These are phyloP conservation scores for Riparia riparia DNA, from an alignment of 2,113 vertebrate species.

Conservation along the genomic window DNA sequence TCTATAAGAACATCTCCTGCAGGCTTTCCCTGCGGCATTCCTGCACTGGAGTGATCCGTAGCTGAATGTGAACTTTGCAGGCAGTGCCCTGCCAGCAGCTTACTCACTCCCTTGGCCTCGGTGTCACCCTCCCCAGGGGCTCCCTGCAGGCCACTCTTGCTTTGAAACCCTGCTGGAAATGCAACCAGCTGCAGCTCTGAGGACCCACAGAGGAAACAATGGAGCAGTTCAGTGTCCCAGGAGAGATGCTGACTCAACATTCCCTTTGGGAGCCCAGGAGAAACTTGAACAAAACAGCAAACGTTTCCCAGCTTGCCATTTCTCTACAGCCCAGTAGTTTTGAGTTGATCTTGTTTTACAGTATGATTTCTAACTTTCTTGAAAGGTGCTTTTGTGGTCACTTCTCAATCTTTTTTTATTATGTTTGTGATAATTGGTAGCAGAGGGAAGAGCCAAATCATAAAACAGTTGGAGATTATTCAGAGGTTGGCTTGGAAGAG, in stretches of 20 bases:
- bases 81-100: neutral
- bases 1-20: neutral
- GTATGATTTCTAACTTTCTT: neutral
- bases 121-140: neutral
- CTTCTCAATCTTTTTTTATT: neutral
- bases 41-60: neutral
- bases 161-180: neutral
- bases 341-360: neutral
- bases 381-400: neutral
- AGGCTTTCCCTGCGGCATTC: neutral
- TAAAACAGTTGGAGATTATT: neutral
- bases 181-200: neutral
- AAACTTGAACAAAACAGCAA: neutral
- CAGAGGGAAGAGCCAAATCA: neutral
- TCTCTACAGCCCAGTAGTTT: neutral
- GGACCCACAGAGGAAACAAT: neutral
- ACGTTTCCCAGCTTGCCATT: neutral
- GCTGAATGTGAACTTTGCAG: neutral
- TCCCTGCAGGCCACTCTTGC: neutral
- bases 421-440: neutral
- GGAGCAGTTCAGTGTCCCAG: neutral
- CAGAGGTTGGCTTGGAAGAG: neutral
- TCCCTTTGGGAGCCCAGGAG: neutral
- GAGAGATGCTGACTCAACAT: neutral
- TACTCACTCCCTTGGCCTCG: neutral